Base-by-base conservation (phyloP, 2,113 vertebrate genomes). In the Struthio camelus region DNA sequence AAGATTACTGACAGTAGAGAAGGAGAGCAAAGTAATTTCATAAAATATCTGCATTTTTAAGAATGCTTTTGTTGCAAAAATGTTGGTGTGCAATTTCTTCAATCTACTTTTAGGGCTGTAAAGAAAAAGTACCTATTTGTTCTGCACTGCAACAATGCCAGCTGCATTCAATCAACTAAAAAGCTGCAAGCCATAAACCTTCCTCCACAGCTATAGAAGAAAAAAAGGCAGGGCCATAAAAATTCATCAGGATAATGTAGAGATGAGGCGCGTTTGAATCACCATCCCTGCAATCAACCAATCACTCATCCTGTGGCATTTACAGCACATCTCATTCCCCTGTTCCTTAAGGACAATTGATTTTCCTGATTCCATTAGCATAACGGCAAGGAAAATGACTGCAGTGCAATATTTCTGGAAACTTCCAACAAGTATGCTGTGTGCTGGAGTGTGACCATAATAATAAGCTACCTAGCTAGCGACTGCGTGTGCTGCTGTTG, bases 261-360 rank as follows among this genome's bases (percentile, higher is more conserved):
- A 98, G 98, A 98, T 98, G 98, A 99, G 98, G 98, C 94, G 95
- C 96, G 64, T 98, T 98, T 98, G 97, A 98, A 98, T 98, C 98
- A 97, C 98, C 95, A 98, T 98, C 98, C 95, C 97, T 98, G 98
- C 98, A 98, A 98, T 98, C 98, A 98, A 98, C 98, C 98, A 98
- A 98, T 99, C 98, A 99, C 98, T 99, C 99, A 99, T 98, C 97
- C 97, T 96, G 97, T 99, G 99, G 98, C 99, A 99, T 99, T 99
- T 99, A 99, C 98, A 98, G 98, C 98, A 98, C 98, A 98, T 98
- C 98, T 99, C 98, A 99, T 98, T 99, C 98, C 98, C 97, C 98
- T 98, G 98, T 98, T 98, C 98, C 99, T 99, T 99, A 99, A 99
- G 98, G 98, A 99, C 99, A 99, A 99, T 99, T 98, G 98, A 98